Evolutionary conservation across 2,888 invertebrate species (phyloP).

Genomic region (Drosophila tripunctata): DNA sequence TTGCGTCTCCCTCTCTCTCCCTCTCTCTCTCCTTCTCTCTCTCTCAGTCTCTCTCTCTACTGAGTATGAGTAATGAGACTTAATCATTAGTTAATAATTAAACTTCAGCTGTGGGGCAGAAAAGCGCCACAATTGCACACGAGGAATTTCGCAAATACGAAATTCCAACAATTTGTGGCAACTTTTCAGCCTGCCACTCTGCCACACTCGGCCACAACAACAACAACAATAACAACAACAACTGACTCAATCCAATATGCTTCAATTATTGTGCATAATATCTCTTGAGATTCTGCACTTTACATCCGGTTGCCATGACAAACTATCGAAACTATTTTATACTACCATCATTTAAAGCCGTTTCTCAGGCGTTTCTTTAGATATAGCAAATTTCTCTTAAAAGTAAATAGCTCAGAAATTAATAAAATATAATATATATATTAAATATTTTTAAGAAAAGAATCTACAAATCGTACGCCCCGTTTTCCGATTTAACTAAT

Average conservation of each 20-base stretch:
- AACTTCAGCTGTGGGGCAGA: conserved; percentile 30
- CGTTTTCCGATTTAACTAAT: no score
- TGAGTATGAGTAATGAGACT: conserved; percentile 51
- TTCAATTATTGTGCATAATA: not conserved
- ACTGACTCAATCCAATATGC: not conserved
- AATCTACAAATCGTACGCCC: no score
- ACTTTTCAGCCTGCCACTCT: not conserved
- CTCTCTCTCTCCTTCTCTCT: not conserved
- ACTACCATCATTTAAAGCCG: not conserved
- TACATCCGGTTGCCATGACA: not conserved
- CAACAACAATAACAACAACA: no score
- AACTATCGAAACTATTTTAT: not conserved
- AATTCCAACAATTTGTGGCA: conserved; percentile 12
- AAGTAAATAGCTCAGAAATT: no score
- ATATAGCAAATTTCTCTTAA: no score
- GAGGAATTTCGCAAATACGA: conserved; percentile 11
- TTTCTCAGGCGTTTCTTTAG: no score
- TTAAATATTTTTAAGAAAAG: no score
- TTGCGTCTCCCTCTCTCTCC: not conserved
- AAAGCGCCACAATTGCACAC: conserved; percentile 1
- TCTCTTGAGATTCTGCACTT: not conserved
- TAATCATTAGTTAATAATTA: conserved; percentile 54
- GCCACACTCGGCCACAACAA: no score
- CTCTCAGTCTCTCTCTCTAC: conserved; percentile 13
- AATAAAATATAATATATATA: no score